Conservation (phyloP, 2,113 vertebrate genomes). For the Vanacampus margaritifer region DNA sequence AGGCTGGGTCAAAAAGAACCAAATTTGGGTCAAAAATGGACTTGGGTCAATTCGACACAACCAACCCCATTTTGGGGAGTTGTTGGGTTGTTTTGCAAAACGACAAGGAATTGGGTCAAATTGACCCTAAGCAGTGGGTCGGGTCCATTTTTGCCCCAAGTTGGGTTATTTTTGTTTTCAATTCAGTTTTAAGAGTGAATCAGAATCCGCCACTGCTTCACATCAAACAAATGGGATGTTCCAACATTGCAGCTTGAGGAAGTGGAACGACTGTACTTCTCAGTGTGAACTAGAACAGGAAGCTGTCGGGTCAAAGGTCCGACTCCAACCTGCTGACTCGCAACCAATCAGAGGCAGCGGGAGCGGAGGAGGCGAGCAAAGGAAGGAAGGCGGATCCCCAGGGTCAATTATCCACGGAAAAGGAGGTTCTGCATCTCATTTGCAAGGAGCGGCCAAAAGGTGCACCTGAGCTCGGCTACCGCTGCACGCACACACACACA, state of each 20-base stretch:
- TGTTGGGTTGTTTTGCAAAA: no score
- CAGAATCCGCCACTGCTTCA: not conserved
- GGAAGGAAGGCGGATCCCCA: constrained; percentile 61
- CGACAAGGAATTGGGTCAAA: no score
- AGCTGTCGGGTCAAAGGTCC: constrained; percentile 62
- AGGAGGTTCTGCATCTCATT: constrained; percentile 77
- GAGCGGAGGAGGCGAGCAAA: constrained; percentile 42
- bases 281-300: constrained; percentile 16
- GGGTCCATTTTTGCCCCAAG: no score
- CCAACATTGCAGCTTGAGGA: not conserved
- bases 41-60: no score
- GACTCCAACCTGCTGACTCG: constrained; percentile 67
- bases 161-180: no score
- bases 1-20: no score
- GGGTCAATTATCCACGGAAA: constrained; percentile 72
- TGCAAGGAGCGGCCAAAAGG: constrained; percentile 64
- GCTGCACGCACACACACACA: constrained; percentile 38
- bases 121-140: no score
- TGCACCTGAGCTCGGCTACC: constrained; percentile 64
- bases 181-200: no score
- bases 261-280: constrained; percentile 4
- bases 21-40: no score
- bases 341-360: constrained; percentile 63
- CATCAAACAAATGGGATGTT: not conserved
- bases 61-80: no score